Evolutionary conservation across 2,888 invertebrate genomes (phyloP).

Genomic region (Acanthosepion lycidas): DNA sequence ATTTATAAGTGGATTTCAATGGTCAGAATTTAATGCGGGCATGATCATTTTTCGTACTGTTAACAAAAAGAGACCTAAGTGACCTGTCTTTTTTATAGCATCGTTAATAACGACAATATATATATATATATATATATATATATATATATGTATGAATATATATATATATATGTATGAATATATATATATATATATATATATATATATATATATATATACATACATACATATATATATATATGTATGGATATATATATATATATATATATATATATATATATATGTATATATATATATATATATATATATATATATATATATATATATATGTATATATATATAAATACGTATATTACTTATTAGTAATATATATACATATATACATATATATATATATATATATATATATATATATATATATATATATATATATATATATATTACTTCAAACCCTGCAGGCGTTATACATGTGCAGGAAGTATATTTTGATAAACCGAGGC

Average conservation of each 20-base stretch:
- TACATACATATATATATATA: background rate
- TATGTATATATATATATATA: background rate
- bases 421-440: too few relatives aligned
- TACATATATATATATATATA: background rate
- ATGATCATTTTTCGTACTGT: too few relatives aligned
- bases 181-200: background rate
- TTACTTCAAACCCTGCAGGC: background rate
- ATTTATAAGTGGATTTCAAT: too few relatives aligned
- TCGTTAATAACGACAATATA: too few relatives aligned
- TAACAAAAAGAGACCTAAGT: too few relatives aligned
- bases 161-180: background rate
- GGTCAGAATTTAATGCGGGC: too few relatives aligned
- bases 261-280: background rate
- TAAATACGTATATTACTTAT: background rate
- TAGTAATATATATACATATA: background rate
- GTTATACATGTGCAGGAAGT: background rate
- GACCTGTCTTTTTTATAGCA: too few relatives aligned
- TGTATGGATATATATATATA: background rate
- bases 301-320: background rate
- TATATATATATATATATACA: background rate
- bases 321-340: background rate
- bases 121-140: background rate
- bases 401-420: background rate
- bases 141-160: slow-evolving; percentile 23
- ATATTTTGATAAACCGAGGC: background rate